Percentiles rank a stretch among this genome's conserved stretches.
These are phyloP conservation scores for Rhegmatorhina hoffmannsi DNA, from an alignment of 2,113 vertebrate genomes.

Conservation along the genomic window DNA sequence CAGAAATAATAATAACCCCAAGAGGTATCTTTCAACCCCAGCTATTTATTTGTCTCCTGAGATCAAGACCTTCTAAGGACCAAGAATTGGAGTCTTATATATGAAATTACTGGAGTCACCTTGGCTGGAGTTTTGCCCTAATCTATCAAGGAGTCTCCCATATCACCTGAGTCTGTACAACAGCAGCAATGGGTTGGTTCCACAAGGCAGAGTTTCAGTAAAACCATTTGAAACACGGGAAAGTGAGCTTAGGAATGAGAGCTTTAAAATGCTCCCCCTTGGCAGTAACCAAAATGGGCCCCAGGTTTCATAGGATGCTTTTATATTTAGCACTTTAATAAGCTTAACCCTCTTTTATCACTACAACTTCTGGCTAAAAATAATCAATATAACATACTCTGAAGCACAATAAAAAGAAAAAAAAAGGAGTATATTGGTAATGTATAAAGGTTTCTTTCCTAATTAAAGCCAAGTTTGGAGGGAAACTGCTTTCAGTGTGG, in stretches of 20 bases:
- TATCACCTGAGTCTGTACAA: not conserved
- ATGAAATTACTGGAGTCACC: not conserved
- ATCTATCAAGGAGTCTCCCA: not conserved
- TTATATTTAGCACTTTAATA: slow-evolving; percentile 46
- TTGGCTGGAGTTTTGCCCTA: not conserved
- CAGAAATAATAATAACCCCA: not conserved
- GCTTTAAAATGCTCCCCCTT: not conserved
- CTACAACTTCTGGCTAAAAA: slow-evolving; percentile 17
- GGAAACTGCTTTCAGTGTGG: not conserved
- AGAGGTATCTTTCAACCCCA: not conserved
- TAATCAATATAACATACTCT: not conserved
- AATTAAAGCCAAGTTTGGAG: slow-evolving; percentile 7
- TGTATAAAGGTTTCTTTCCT: not conserved
- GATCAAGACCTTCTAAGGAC: not conserved
- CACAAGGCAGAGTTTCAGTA: not conserved
- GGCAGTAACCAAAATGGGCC: slow-evolving; percentile 21
- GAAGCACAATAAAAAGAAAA: not conserved
- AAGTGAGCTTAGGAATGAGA: not conserved
- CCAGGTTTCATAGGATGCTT: not conserved
- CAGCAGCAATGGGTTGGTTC: not conserved
- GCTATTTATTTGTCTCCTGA: not conserved
- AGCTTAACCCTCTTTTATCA: slow-evolving; percentile 1
- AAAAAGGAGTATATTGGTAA: not conserved
- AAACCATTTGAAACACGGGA: not conserved
- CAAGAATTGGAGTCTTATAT: not conserved